Evolutionary conservation across 2,113 vertebrate species (phyloP).

Genomic region (Callopanchax toddi): DNA sequence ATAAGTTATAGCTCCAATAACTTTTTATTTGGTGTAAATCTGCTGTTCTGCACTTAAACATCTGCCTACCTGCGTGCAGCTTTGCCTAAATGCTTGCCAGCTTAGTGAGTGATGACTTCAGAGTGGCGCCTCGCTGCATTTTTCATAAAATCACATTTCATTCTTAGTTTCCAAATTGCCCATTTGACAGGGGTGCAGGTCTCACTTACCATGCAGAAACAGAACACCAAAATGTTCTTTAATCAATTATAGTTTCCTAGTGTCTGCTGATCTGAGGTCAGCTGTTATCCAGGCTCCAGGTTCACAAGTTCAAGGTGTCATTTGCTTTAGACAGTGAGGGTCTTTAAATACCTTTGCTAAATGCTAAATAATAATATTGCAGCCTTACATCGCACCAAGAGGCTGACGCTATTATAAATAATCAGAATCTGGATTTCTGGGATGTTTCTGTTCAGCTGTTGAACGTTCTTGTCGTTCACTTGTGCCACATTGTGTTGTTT

Average conservation of each 20-base stretch:
- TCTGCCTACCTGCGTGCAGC: background rate
- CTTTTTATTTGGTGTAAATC: background rate
- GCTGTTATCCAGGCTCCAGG: conserved; percentile 62
- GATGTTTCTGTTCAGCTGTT: background rate
- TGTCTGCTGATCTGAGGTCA: conserved; percentile 61
- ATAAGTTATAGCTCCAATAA: conserved; percentile 14
- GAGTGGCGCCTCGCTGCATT: background rate
- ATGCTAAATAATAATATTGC: too few relatives aligned
- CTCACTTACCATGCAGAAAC: conserved; percentile 66
- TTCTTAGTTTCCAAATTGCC: conserved; percentile 21
- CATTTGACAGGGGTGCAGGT: conserved; percentile 16
- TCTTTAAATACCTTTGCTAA: background rate
- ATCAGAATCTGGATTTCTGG: conserved; percentile 15
- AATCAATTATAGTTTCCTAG: conserved; percentile 67
- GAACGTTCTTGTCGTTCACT: conserved; percentile 5
- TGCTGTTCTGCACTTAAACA: background rate
- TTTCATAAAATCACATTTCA: conserved; percentile 17
- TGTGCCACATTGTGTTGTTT: conserved; percentile 17
- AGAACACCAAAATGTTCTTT: conserved; percentile 67
- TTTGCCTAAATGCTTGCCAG: conserved; percentile 1
- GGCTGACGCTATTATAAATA: conserved; percentile 14
- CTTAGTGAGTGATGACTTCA: background rate
- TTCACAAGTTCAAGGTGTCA: conserved; percentile 67
- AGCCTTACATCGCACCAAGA: conserved; percentile 23
- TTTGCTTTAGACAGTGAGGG: conserved; percentile 40